Evolutionary conservation across 1,140 invertebrate genomes (phyloP).

Genomic region (Trichonephila inaurata): DNA sequence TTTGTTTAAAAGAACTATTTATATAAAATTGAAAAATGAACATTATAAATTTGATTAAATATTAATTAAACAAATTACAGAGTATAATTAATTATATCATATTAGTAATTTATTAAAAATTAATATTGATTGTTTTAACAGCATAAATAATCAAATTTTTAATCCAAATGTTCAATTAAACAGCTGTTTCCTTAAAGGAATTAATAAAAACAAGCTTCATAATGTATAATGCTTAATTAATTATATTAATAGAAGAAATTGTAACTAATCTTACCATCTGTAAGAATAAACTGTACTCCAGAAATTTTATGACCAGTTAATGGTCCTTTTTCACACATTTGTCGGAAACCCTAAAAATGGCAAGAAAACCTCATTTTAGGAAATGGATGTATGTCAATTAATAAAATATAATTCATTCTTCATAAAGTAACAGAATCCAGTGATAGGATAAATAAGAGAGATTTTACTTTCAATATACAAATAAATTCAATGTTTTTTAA

Average conservation of each 20-base stretch:
- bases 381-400: not conserved
- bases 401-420: not conserved
- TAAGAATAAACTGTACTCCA: slow-evolving; percentile 90
- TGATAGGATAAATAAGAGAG: no score
- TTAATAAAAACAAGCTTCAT: no score
- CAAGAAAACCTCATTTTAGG: not conserved
- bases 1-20: no score
- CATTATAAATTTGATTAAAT: not conserved
- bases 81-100: not conserved
- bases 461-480: no score
- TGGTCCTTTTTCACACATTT: slow-evolving; percentile 83
- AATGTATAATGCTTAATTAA: no score
- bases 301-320: slow-evolving; percentile 93
- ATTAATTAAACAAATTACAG: not conserved
- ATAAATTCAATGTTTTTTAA: no score
- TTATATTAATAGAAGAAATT: not conserved
- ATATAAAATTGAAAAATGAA: not conserved
- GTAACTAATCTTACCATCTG: slow-evolving; percentile 85
- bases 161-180: no score
- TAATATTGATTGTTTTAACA: not conserved
- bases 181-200: no score
- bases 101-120: not conserved
- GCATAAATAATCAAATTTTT: not conserved
- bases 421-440: no score
- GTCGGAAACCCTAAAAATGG: slow-evolving; percentile 83